phyloP scores from a whole-genome alignment of 2,113 vertebrate genomes.

The Thalassarche chlororhynchos region DNA sequence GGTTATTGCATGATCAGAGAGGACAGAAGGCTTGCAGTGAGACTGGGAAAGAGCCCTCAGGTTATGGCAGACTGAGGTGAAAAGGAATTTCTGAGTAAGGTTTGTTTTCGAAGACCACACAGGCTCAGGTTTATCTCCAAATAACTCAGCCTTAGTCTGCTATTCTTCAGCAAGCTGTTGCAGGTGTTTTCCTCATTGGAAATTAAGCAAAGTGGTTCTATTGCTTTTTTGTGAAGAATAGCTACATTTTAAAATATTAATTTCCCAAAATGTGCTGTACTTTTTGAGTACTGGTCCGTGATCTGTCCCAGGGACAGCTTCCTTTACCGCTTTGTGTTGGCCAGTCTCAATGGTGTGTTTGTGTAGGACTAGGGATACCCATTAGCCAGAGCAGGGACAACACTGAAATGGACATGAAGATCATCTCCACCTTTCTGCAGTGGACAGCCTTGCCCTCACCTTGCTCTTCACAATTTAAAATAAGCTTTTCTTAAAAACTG shows the following conservation, averaged over 20 bases:
- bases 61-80: not conserved
- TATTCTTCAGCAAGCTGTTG: not conserved
- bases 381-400: not conserved
- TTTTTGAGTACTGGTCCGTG: not conserved
- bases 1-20: not conserved
- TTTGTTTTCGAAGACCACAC: not conserved
- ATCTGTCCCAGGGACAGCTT: not conserved
- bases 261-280: not conserved
- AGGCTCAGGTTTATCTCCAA: not conserved
- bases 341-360: not conserved
- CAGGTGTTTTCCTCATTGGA: not conserved
- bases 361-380: not conserved
- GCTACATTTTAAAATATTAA: not conserved
- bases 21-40: not conserved
- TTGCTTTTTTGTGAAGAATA: not conserved
- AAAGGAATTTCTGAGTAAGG: not conserved
- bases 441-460: not conserved
- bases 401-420: not conserved
- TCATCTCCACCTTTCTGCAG: not conserved
- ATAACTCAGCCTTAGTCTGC: not conserved
- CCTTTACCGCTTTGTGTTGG: not conserved
- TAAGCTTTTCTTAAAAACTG: not conserved
- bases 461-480: not conserved
- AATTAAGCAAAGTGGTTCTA: not conserved
- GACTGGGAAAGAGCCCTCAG: not conserved